Conservation (phyloP, 2,797 vertebrate genomes). For the Adrianichthys oophorus region DNA sequence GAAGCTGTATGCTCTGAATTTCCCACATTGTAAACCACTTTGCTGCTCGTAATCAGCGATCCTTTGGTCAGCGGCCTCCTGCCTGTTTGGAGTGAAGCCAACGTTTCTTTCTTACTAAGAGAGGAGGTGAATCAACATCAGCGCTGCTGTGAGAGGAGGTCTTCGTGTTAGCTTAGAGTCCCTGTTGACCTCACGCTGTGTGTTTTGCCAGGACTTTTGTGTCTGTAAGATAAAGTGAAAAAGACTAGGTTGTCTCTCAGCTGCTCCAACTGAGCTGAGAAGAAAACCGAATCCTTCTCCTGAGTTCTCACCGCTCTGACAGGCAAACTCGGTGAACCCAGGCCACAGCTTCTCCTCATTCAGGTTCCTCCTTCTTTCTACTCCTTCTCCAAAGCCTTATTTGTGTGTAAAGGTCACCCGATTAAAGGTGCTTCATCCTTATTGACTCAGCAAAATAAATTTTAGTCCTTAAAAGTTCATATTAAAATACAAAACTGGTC, state of each 20-base stretch:
- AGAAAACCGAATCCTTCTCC: background rate
- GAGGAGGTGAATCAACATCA: background rate
- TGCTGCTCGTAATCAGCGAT: background rate
- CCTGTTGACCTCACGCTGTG: background rate
- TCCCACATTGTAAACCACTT: background rate
- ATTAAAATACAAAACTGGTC: too few relatives aligned
- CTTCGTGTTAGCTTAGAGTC: conserved; percentile 28
- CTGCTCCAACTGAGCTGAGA: conserved; percentile 17
- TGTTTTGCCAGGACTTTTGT: conserved; percentile 22
- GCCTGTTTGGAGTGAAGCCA: conserved; percentile 18
- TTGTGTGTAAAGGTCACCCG: conserved; percentile 6
- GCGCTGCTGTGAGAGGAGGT: conserved; percentile 7
- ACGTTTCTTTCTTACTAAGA: conserved; percentile 5
- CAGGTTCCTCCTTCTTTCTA: conserved; percentile 8
- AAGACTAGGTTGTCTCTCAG: conserved; percentile 42
- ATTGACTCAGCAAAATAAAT: too few relatives aligned
- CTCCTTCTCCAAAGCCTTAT: background rate
- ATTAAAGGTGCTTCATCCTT: background rate
- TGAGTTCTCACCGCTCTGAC: conserved; percentile 17
- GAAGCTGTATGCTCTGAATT: too few relatives aligned
- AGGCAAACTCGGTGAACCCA: conserved; percentile 33
- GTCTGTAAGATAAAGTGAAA: conserved; percentile 33
- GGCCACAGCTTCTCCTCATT: conserved; percentile 22
- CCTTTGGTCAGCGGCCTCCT: conserved; percentile 1
- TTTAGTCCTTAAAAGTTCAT: too few relatives aligned